Percentiles rank a stretch among this genome's conserved stretches.
Evolutionary conservation across 1,140 invertebrate species (phyloP).

Genomic region (silkworm (Bombyx mori)): ASM3026992v2 NC_085122.1:13119001-13119500

Average conservation of each 20-base stretch:
- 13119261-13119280: constrained; percentile 99
- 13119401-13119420: too few species aligned
- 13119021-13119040: too few species aligned
- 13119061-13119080: too few species aligned
- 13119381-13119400: too few species aligned
- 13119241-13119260: constrained; percentile 98
- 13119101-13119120: constrained; percentile 80
- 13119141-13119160: constrained; percentile 99
- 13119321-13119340: constrained; percentile 98
- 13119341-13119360: constrained; percentile 82
- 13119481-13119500: too few species aligned
- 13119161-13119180: constrained; percentile 97
- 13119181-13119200: constrained; percentile 97
- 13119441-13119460: too few species aligned
- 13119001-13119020: too few species aligned
- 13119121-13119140: constrained; percentile 98
- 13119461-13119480: too few species aligned
- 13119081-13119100: background rate
- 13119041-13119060: too few species aligned
- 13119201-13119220: constrained; percentile 94
- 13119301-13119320: constrained; percentile 99
- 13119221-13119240: constrained; percentile 96
- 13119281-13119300: constrained; percentile 98
- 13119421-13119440: too few species aligned
- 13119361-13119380: background rate